Evolutionary conservation across 92 coral and sea anemone species (phyloP).

Genomic region (Epizoanthus fatuus): DNA sequence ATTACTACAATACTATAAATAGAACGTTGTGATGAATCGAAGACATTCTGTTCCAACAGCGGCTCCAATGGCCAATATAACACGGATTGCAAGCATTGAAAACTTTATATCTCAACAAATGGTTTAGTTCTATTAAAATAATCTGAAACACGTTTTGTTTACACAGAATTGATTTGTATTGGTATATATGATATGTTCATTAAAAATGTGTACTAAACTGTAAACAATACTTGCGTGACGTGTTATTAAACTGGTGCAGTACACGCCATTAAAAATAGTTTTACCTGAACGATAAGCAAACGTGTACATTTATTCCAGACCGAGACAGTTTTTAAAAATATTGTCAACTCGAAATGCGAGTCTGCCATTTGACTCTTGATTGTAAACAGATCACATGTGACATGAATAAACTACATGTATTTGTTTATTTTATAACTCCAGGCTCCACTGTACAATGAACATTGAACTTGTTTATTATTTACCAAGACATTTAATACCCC

Average conservation of each 20-base stretch:
- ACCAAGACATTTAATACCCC: no score
- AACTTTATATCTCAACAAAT: background rate
- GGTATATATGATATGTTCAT: constrained; percentile 9
- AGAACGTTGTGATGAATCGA: background rate
- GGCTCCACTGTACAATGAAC: constrained; percentile 23
- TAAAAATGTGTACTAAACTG: constrained; percentile 25
- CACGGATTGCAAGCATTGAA: background rate
- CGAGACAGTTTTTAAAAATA: constrained; percentile 25
- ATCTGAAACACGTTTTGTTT: no score
- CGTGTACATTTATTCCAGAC: constrained; percentile 23
- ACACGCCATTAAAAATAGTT: constrained; percentile 19
- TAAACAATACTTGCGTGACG: background rate
- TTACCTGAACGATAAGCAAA: constrained; percentile 20
- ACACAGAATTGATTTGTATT: background rate
- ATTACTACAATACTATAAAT: no score
- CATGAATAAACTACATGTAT: constrained; percentile 25
- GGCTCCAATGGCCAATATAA: background rate
- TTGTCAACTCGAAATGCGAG: constrained; percentile 28
- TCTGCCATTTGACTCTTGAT: constrained; percentile 22
- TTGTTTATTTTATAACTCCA: constrained; percentile 12
- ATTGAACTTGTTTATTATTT: constrained; percentile 7
- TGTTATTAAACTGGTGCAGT: background rate
- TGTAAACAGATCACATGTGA: constrained; percentile 19
- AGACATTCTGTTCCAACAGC: background rate
- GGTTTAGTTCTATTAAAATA: background rate